Conservation (phyloP, 2,888 invertebrate genomes). For the Conomelus anceps region DNA sequence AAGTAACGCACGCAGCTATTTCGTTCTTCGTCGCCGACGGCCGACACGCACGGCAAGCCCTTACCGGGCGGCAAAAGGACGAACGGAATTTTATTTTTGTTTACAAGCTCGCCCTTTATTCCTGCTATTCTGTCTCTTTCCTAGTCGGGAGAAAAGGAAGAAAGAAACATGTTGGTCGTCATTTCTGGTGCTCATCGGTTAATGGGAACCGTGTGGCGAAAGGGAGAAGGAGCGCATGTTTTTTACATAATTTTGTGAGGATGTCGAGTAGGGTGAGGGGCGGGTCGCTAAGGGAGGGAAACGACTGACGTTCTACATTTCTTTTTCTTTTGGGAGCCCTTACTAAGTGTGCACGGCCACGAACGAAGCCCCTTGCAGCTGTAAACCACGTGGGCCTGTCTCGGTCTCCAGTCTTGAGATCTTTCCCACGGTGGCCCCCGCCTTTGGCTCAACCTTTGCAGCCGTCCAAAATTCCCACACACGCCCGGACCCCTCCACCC, state of each 20-base stretch:
- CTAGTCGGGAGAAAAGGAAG: background rate
- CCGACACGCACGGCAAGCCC: background rate
- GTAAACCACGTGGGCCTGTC: conserved; percentile 23
- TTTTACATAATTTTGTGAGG: background rate
- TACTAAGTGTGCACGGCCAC: conserved; percentile 4
- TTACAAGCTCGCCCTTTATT: background rate
- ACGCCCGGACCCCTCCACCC: conserved; percentile 18
- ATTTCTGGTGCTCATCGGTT: background rate
- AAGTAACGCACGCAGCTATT: background rate
- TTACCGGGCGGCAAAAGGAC: background rate
- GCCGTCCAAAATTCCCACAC: conserved; percentile 27
- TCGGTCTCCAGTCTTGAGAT: conserved; percentile 5
- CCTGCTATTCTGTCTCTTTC: background rate
- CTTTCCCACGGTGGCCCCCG: conserved; percentile 27
- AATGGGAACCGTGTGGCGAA: background rate
- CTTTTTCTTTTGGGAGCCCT: background rate
- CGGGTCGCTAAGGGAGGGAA: background rate
- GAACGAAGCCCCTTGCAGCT: background rate
- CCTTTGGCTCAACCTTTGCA: conserved; percentile 20
- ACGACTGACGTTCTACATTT: background rate
- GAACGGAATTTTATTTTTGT: background rate
- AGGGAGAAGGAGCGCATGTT: background rate
- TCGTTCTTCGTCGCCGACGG: too few species aligned
- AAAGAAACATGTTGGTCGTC: background rate
- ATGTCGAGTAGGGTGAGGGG: background rate